Evolutionary conservation across 2,888 invertebrate species (phyloP).

Genomic region (Desoria tigrina): DNA sequence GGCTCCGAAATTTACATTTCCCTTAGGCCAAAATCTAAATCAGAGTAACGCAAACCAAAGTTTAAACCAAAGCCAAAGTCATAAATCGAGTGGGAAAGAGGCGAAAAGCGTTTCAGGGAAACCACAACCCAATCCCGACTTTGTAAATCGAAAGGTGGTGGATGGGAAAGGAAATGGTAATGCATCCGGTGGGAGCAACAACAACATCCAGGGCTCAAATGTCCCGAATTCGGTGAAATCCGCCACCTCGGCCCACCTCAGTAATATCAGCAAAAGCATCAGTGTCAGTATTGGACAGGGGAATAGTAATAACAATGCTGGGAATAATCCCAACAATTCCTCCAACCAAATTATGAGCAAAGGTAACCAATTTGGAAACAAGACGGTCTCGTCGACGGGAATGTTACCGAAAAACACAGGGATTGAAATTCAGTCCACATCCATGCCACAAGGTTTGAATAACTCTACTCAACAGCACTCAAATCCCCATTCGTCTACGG

Average conservation of each 20-base stretch:
- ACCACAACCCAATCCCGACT: background rate
- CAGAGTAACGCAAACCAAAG: slow-evolving; percentile 34
- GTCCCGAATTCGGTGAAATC: slow-evolving; percentile 20
- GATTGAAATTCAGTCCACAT: slow-evolving; percentile 49
- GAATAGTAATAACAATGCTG: slow-evolving; percentile 10
- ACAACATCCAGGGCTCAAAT: slow-evolving; percentile 34
- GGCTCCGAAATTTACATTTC: slow-evolving; percentile 32
- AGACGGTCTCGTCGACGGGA: background rate
- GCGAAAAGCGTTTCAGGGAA: background rate
- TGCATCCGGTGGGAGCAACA: slow-evolving; percentile 32
- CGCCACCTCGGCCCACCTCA: slow-evolving; percentile 44
- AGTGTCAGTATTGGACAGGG: slow-evolving; percentile 32
- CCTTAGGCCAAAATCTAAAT: background rate
- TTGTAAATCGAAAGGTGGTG: background rate
- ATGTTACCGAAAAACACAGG: slow-evolving; percentile 46
- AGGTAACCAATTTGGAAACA: slow-evolving; percentile 6
- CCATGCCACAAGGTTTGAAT: background rate
- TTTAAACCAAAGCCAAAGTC: slow-evolving; percentile 22
- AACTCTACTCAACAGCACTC: slow-evolving; percentile 33
- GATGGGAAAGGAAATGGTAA: slow-evolving; percentile 27
- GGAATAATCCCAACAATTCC: slow-evolving; percentile 5
- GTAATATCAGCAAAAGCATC: slow-evolving; percentile 45
- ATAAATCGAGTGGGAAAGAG: slow-evolving; percentile 15
- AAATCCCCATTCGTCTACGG: slow-evolving; percentile 31
- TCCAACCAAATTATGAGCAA: slow-evolving; percentile 2